Conservation (phyloP, 2,888 invertebrate species). For the Callosobruchus maculatus region DNA sequence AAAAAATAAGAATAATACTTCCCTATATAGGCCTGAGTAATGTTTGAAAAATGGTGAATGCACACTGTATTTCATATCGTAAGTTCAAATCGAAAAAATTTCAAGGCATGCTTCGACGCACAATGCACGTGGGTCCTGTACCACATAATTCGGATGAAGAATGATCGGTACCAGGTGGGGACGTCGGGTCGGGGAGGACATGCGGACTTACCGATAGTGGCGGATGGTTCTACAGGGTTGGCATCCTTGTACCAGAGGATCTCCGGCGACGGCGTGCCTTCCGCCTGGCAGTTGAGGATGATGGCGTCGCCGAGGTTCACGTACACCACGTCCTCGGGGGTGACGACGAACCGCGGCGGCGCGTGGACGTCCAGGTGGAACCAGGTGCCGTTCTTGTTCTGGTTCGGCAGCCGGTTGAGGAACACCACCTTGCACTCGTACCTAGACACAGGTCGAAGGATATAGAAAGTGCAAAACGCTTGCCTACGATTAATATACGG, state of each 20-base stretch:
- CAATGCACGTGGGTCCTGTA: background rate
- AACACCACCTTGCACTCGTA: conserved; percentile 74
- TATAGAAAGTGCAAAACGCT: too few relatives aligned
- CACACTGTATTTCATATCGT: background rate
- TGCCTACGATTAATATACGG: too few relatives aligned
- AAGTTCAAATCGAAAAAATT: background rate
- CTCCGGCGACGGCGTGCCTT: conserved; percentile 92
- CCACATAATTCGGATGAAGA: background rate
- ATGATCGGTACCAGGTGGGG: background rate
- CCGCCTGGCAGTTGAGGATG: conserved; percentile 94
- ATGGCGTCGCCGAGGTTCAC: conserved; percentile 95
- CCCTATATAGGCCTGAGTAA: too few relatives aligned
- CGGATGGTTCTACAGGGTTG: conserved; percentile 83
- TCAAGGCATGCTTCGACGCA: background rate
- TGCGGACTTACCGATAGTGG: conserved; percentile 60
- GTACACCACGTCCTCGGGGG: conserved; percentile 93
- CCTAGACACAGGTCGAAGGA: conserved; percentile 26
- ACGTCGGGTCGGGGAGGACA: background rate
- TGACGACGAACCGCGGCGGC: conserved; percentile 91
- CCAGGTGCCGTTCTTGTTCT: conserved; percentile 94
- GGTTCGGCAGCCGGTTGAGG: conserved; percentile 89
- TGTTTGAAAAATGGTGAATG: background rate
- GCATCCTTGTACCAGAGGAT: conserved; percentile 96
- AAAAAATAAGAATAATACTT: too few relatives aligned
- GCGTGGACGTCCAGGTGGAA: conserved; percentile 97